A percentile compares a stretch with the other conserved stretches of the same genome.
These are phyloP conservation scores for Pollimyrus isidori DNA, from an alignment of 2,113 vertebrate species.

Conservation along the genomic window DNA sequence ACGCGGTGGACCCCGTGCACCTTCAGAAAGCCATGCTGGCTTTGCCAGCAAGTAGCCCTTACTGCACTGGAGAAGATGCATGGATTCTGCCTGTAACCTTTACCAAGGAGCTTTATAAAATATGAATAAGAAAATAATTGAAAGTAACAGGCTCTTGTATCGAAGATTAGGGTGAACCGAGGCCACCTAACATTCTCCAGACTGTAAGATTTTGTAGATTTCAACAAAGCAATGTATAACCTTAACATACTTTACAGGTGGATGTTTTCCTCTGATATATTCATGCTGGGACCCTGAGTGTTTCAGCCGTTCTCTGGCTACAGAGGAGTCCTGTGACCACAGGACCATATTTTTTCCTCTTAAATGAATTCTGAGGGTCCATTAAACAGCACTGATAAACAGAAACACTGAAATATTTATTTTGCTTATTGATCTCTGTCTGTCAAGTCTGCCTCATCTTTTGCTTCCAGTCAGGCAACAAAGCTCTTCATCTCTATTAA, in stretches of 20 bases:
- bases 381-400: constrained; percentile 8
- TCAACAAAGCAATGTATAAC: not conserved
- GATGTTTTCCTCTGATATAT: not conserved
- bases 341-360: not conserved
- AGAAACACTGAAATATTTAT: constrained; percentile 43
- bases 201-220: constrained; percentile 11
- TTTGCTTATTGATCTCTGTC: constrained; percentile 41
- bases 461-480: constrained; percentile 5
- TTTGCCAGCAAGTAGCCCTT: constrained; percentile 54
- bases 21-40: constrained; percentile 60
- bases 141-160: constrained; percentile 52
- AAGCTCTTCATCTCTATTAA: constrained; percentile 30
- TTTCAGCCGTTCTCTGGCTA: not conserved
- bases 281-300: not conserved
- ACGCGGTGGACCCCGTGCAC: constrained; percentile 48
- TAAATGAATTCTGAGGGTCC: not conserved
- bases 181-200: constrained; percentile 48
- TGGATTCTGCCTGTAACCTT: constrained; percentile 62
- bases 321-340: not conserved
- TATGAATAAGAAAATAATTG: constrained; percentile 70
- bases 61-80: constrained; percentile 49
- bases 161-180: constrained; percentile 26
- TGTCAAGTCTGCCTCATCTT: constrained; percentile 27
- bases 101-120: constrained; percentile 68
- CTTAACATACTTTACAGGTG: not conserved